Base-by-base conservation (phyloP, 2,888 invertebrate genomes). In the Drosophila niveifrons region DNA sequence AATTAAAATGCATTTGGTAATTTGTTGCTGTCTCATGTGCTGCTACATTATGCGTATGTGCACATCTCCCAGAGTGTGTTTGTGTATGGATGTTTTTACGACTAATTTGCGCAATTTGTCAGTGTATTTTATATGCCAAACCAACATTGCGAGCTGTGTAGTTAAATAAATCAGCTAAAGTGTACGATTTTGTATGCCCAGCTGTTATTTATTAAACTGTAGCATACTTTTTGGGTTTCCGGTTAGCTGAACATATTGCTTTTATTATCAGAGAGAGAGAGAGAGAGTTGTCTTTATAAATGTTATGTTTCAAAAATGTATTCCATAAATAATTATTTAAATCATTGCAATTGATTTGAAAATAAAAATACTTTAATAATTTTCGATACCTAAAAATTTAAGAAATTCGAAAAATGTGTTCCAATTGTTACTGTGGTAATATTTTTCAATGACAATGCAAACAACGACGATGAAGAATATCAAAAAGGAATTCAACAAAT, bases 1-100 rank as follows among this genome's bases (percentile, higher is more conserved):
- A 87, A 81, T 84, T 86, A 66, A 82, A 86, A 83, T 86, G 68
- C 82, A 83, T 83, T 88, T 67, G 63, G 70, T 57, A 72, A 74
- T 88, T 86, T 78, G 83, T 67, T 88, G 72, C 75, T 56, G 46
- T 63, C 68, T 31, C 29, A 17, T 41, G 29, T 15, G 10, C 52
- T 10, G 34, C 34, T 46, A 50, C 23, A 31, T 48, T 44, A 36
- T 51, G 13, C 15, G 1, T 36, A 3, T 53, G n/a, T 55, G n/a
- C n/a, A n/a, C 41, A 1, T 48, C 29, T 44, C 31, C 3, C 23
- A 4, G 18, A 7, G 8, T 34, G 34, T 44, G 17, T 23, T 23
- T 36, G 23, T 52, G 13, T 10, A n/a, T 58, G 36, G 43, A 43
- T 59, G 55, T 78, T 75, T 78, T 69, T 41, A 47, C 50, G 63